phyloP scores from a whole-genome alignment of 2,797 vertebrate species.

The Megaceryle alcyon region DNA sequence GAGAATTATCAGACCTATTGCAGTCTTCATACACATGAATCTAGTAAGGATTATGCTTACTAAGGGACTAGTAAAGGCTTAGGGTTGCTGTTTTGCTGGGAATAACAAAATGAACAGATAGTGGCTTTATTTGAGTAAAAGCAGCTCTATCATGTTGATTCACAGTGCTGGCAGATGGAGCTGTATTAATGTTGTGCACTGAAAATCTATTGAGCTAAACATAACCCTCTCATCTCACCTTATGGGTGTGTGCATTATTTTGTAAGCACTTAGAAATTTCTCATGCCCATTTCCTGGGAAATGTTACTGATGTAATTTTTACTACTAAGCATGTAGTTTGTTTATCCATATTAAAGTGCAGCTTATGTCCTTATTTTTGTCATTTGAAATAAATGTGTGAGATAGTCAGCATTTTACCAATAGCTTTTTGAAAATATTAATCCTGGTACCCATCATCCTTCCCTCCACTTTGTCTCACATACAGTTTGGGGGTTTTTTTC shows the following conservation, averaged over 20 bases:
- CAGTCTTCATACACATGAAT: background rate
- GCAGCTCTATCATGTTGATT: background rate
- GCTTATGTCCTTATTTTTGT: background rate
- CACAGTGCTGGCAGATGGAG: background rate
- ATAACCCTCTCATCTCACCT: background rate
- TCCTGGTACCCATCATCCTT: background rate
- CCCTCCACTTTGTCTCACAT: background rate
- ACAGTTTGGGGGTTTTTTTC: background rate
- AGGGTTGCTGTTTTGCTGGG: background rate
- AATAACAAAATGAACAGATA: background rate
- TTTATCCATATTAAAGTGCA: background rate
- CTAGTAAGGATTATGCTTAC: background rate
- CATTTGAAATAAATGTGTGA: background rate
- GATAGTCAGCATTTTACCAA: background rate
- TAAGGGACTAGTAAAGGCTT: background rate
- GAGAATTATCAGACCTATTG: background rate
- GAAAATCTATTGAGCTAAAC: constrained; percentile 1
- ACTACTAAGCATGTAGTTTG: background rate
- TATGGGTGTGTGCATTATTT: background rate
- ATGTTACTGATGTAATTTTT: background rate
- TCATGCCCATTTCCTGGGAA: background rate
- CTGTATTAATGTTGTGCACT: background rate
- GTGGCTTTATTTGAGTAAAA: background rate
- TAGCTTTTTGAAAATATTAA: background rate
- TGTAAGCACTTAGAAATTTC: background rate